Conservation (phyloP, 2,888 invertebrate genomes). For the Ectropis crepuscularia region DNA sequence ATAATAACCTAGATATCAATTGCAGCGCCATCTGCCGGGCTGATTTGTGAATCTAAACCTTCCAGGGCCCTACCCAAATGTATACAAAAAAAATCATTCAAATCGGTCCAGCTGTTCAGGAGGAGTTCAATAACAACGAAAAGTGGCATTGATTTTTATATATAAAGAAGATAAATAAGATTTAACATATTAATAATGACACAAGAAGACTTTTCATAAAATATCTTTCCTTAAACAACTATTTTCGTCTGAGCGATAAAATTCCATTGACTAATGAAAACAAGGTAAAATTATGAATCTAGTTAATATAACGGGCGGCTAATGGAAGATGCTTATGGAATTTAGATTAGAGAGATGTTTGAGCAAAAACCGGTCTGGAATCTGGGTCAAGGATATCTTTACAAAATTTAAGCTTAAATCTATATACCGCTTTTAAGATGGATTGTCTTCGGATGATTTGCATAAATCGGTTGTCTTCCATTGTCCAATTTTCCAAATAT, state of each 20-base stretch:
- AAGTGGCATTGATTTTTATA: no score
- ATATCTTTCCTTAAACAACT: no score
- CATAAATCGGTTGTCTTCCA: background rate
- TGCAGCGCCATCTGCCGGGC: no score
- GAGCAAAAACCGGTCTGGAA: background rate
- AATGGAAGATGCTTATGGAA: constrained; percentile 12
- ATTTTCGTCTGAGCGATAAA: background rate
- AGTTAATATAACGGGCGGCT: constrained; percentile 10
- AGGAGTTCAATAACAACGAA: no score
- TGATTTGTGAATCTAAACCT: no score
- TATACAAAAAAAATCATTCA: no score
- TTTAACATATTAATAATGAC: no score
- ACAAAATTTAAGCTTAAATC: constrained; percentile 4
- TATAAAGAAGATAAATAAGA: no score
- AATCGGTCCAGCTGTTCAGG: no score
- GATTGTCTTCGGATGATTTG: background rate
- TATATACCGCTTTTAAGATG: background rate
- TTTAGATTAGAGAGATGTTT: constrained; percentile 21
- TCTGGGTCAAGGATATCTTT: constrained; percentile 21
- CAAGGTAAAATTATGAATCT: constrained; percentile 24
- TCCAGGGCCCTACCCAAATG: no score
- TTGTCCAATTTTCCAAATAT: background rate
- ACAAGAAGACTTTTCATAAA: background rate
- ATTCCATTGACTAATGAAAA: constrained; percentile 42
- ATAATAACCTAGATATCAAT: no score